phyloP scores from a whole-genome alignment of 1,140 invertebrate species.

The Euschistus heros region DNA sequence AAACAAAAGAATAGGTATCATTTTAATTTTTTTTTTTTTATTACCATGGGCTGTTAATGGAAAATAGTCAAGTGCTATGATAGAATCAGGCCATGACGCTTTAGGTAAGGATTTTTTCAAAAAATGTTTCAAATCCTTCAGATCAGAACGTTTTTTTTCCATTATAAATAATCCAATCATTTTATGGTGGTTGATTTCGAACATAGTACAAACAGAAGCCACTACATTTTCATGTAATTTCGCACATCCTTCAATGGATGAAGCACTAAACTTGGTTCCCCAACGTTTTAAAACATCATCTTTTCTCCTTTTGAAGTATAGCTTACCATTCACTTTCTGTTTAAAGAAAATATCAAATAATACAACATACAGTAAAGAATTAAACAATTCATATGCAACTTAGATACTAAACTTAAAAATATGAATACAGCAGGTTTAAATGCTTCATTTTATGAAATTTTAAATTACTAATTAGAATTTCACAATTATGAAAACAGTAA shows the following conservation, averaged over 20 bases:
- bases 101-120: slow-evolving; percentile 26
- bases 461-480: too few relatives aligned
- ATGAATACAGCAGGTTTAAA: too few relatives aligned
- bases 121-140: slow-evolving; percentile 9
- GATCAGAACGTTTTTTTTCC: not conserved
- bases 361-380: too few relatives aligned
- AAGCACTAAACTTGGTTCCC: slow-evolving; percentile 54
- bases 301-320: slow-evolving; percentile 40
- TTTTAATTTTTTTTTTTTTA: not conserved
- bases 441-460: too few relatives aligned
- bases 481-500: too few relatives aligned
- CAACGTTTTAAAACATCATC: slow-evolving; percentile 61
- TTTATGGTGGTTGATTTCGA: not conserved
- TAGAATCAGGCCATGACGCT: slow-evolving; percentile 40
- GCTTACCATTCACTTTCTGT: slow-evolving; percentile 10
- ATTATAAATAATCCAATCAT: slow-evolving; percentile 23
- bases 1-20: slow-evolving; percentile 30
- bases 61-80: slow-evolving; percentile 40
- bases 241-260: slow-evolving; percentile 45
- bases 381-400: too few relatives aligned
- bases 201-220: not conserved
- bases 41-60: slow-evolving; percentile 51
- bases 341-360: slow-evolving; percentile 9
- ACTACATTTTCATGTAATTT: slow-evolving; percentile 37
- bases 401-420: too few relatives aligned